These are phyloP conservation scores for Craseonycteris thonglongyai DNA, from an alignment of 2,113 vertebrate genomes.

Conservation along the genomic window DNA sequence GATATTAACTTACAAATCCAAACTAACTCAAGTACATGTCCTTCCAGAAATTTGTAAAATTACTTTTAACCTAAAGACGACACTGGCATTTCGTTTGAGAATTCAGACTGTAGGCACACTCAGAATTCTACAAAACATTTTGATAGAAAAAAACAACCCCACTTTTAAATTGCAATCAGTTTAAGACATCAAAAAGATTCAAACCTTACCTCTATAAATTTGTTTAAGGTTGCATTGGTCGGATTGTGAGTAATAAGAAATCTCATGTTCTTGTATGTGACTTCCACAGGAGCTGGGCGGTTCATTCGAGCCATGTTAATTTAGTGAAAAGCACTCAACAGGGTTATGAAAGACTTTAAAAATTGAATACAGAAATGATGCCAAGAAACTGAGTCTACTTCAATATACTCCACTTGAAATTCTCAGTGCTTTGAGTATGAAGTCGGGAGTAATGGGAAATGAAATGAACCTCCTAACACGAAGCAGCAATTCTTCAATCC, in stretches of 20 bases:
- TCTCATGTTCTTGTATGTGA: conserved; percentile 99
- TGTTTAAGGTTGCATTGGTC: conserved; percentile 98
- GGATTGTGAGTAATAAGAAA: conserved; percentile 99
- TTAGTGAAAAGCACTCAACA: conserved; percentile 79
- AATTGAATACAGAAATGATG: conserved; percentile 80
- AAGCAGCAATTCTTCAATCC: conserved; percentile 94
- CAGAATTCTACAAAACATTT: neutral
- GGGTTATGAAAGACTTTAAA: conserved; percentile 77
- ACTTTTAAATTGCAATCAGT: neutral
- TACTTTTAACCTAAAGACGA: neutral
- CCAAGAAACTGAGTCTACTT: conserved; percentile 84
- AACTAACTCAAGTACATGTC: neutral
- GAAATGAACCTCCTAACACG: conserved; percentile 87
- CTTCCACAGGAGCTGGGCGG: conserved; percentile 98
- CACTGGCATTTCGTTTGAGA: neutral
- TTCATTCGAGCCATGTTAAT: conserved; percentile 98
- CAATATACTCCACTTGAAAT: conserved; percentile 84
- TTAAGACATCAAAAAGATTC: neutral
- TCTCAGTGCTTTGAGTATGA: conserved; percentile 82
- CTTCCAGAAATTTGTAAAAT: neutral
- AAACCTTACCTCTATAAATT: conserved; percentile 97
- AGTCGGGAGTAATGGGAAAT: conserved; percentile 79
- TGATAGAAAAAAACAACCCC: neutral
- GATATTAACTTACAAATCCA: neutral
- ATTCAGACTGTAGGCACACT: neutral